Conservation (phyloP, 2,797 vertebrate species). For the Hemibagrus guttatus region DNA sequence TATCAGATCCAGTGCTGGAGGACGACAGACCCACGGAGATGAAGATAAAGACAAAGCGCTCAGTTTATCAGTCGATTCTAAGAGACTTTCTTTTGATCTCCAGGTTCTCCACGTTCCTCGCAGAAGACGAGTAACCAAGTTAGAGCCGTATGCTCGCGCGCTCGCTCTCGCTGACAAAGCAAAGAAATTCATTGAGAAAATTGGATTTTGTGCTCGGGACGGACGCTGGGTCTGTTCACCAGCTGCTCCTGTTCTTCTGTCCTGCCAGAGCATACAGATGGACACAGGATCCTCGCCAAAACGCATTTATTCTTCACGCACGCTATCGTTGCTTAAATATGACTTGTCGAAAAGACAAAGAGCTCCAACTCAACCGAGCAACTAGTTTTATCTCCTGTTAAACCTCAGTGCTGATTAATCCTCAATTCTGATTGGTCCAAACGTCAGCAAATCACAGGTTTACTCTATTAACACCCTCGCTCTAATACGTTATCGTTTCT, state of each 20-base stretch:
- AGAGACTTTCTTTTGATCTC: not conserved
- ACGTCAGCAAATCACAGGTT: not conserved
- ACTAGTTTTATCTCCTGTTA: not conserved
- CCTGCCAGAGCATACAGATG: not conserved
- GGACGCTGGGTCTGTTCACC: not conserved
- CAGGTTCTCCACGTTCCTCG: not conserved
- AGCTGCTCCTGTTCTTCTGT: not conserved
- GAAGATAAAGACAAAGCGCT: conserved; percentile 34
- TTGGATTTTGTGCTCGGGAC: not conserved
- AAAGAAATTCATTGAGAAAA: not conserved
- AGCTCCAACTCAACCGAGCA: not conserved
- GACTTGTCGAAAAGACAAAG: not conserved
- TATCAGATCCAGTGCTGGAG: conserved; percentile 48
- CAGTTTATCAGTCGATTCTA: not conserved
- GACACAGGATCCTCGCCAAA: not conserved
- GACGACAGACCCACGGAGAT: conserved; percentile 38
- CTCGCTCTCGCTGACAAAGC: not conserved
- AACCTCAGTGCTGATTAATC: not conserved
- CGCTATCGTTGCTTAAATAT: not conserved
- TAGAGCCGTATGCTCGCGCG: not conserved
- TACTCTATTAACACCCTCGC: not conserved
- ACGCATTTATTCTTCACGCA: not conserved
- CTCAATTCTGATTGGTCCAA: not conserved
- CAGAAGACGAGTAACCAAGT: not conserved
- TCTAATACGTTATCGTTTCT: not conserved